Evolutionary conservation across 2,797 vertebrate genomes (phyloP).

Genomic region (Lutjanus campechanus): DNA sequence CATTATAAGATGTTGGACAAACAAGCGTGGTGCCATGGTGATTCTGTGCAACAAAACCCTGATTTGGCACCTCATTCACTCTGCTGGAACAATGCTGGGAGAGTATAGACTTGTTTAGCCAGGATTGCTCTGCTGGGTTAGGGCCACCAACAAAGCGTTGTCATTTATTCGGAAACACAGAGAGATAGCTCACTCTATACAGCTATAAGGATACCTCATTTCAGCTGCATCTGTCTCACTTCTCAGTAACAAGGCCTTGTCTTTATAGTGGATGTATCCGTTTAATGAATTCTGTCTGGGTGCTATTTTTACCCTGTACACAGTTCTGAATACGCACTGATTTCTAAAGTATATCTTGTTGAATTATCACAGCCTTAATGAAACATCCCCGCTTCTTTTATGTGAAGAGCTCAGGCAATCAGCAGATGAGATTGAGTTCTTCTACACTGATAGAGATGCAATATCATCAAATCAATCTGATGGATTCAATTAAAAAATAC

Average conservation of each 20-base stretch:
- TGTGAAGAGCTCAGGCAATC: constrained; percentile 82
- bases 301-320: constrained; percentile 71
- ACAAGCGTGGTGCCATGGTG: constrained; percentile 26
- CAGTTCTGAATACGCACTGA: constrained; percentile 75
- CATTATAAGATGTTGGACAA: constrained; percentile 29
- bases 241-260: constrained; percentile 56
- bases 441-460: constrained; percentile 76
- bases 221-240: constrained; percentile 37
- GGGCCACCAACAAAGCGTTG: constrained; percentile 28
- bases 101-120: constrained; percentile 39
- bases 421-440: constrained; percentile 79
- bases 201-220: constrained; percentile 16
- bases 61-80: constrained; percentile 43
- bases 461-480: constrained; percentile 78
- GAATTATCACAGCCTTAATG: constrained; percentile 82
- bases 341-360: constrained; percentile 82
- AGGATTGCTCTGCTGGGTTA: constrained; percentile 31
- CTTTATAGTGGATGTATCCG: constrained; percentile 50
- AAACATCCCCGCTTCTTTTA: constrained; percentile 79
- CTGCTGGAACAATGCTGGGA: constrained; percentile 37
- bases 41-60: constrained; percentile 44
- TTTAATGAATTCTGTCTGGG: constrained; percentile 56
- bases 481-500: constrained; percentile 78
- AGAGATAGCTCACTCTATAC: constrained; percentile 26
- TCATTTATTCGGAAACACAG: constrained; percentile 33